These are phyloP conservation scores for Nomada lathburiana DNA, from an alignment of 2,888 invertebrate genomes.

Conservation along the genomic window DNA sequence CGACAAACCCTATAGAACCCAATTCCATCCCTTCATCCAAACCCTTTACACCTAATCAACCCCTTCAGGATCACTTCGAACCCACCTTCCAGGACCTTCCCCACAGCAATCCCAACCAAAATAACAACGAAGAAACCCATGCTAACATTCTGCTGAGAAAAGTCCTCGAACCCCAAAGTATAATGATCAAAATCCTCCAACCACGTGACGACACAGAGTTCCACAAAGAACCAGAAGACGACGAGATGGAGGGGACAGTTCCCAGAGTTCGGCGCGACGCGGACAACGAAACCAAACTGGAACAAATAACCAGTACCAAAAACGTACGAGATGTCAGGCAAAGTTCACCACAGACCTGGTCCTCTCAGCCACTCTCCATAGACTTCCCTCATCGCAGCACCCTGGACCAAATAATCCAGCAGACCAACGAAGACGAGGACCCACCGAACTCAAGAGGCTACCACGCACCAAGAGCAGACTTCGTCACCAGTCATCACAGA, in stretches of 20 bases:
- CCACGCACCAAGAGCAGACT: constrained; percentile 78
- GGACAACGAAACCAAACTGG: constrained; percentile 70
- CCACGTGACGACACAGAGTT: not conserved
- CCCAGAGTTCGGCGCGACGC: constrained; percentile 69
- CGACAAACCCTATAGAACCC: constrained; percentile 2
- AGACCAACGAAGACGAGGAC: constrained; percentile 64
- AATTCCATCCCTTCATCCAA: constrained; percentile 1
- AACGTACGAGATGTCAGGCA: constrained; percentile 76
- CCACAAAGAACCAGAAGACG: not conserved
- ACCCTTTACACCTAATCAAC: not conserved
- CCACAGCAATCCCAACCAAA: no score
- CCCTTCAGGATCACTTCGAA: not conserved
- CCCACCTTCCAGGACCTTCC: not conserved
- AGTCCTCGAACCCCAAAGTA: constrained; percentile 20
- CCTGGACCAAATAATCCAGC: constrained; percentile 70
- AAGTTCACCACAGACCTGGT: constrained; percentile 78
- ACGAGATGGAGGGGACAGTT: not conserved
- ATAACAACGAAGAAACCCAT: not conserved
- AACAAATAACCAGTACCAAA: constrained; percentile 76
- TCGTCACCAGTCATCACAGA: constrained; percentile 79
- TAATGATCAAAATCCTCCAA: constrained; percentile 47
- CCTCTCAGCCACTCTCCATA: constrained; percentile 78
- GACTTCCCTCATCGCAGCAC: constrained; percentile 77
- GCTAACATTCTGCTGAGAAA: not conserved
- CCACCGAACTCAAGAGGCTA: constrained; percentile 60